Evolutionary conservation across 2,797 vertebrate species (phyloP), one percentile per base, ranked within the genome.

Genomic region (Carduelis carduelis): DNA sequence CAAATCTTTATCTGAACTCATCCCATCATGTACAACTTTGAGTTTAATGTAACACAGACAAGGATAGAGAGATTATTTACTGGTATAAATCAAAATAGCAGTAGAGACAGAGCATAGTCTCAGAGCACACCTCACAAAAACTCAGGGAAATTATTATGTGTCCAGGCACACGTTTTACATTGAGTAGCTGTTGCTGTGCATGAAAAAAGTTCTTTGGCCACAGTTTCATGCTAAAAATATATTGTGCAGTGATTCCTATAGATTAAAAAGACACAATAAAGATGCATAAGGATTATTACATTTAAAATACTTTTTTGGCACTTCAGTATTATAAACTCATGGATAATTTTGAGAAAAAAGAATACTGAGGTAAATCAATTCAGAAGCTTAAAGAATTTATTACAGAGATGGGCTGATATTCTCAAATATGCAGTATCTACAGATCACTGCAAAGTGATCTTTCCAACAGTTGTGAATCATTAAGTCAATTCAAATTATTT

Each of bases 1-100:
- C 91, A 94, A 96, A 81, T 93, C 72, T 95, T 92, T 95, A 85
- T 94, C 64, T 65, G 79, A 88, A 85, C 76, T 87, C 32, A 11
- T 26, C 35, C 53, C 53, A 32, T 78, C 46, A 61, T 43, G 60
- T 68, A 7, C 46, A 65, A 50, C 69, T 81, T 68, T 22, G 34
- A 83, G 15, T 83, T 70, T 87, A 93, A 88, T 91, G 35, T 34
- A 87, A 89, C 23, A 57, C 75, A 88, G 75, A 61, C 66, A 74
- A 56, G 22, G 44, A 43, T 6, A 64, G 24, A 27, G 28, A 95
- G 61, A 72, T 74, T 61, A 70, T 92, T 85, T 91, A 59, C 27
- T 61, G 34, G n/a, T 65, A 57, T 81, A 88, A 93, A 89, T 89
- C 37, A 85, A 76, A 89, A 74, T 11, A 72, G 19, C 37, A 14